Evolutionary conservation across 2,113 vertebrate genomes (phyloP), one percentile per base, ranked within the genome.

Genomic region (Istiophorus platypterus): DNA sequence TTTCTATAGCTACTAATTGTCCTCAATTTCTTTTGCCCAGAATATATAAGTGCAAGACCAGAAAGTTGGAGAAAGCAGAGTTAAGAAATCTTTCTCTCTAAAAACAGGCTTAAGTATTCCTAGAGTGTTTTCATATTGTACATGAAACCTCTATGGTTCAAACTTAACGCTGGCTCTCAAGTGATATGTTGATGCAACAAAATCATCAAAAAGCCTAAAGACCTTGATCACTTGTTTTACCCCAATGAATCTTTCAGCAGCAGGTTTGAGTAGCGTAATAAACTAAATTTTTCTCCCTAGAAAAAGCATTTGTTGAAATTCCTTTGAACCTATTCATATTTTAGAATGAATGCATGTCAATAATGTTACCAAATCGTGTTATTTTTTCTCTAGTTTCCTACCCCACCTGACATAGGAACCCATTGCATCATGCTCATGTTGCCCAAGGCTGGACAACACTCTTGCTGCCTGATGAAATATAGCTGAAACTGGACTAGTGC

Each of bases 401-500:
- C 39, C 58, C 57, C 64, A 90, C 58, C 72, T 90, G 74, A 72
- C 85, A 72, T 56, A 51, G 31, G 54, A 80, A 81, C 49, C 62
- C 39, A 34, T 81, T 89, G 78, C 76, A 31, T 87, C 85, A 81
- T 56, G 56, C 41, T 69, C 12, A 54, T 27, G 20, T 37, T 65
- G 51, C 84, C 73, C 5, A 24, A 51, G 72, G 84, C 80, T 52
- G 67, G 75, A 75, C 72, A 78, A 56, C 52, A 68, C 64, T 70
- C 65, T 56, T 9, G 61, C 76, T 76, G 82, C 62, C 80, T 81
- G 85, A 87, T 80, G 81, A 88, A 91, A 88, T 78, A 24, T 68
- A 81, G 51, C 81, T 92, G 82, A 90, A 91, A 89, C 86, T 31
- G 61, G 76, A 86, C 82, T 45, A 51, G 66, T 3, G 0, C 11